Percentiles rank a stretch among this genome's conserved stretches.
These are phyloP conservation scores for Myopa testacea DNA, from an alignment of 2,888 invertebrate genomes.

Conservation along the genomic window DNA sequence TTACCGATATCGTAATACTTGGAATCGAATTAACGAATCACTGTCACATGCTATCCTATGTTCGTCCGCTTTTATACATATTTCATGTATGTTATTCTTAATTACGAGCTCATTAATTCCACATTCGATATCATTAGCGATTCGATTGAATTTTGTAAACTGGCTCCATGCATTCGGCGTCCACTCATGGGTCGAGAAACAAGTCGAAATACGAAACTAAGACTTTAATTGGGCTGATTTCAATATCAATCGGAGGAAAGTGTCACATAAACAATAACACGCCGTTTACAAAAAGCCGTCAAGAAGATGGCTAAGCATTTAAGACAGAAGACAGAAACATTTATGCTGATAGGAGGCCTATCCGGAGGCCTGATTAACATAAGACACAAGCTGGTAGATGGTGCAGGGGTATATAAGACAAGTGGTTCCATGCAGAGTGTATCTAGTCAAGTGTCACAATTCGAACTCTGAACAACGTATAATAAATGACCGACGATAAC, in stretches of 20 bases:
- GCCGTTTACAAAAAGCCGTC: background rate
- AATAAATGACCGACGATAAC: background rate
- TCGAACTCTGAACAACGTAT: slow-evolving; percentile 17
- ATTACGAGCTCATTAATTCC: slow-evolving; percentile 9
- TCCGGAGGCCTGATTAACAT: slow-evolving; percentile 7
- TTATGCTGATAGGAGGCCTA: background rate
- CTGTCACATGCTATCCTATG: too few species aligned
- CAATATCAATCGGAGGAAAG: slow-evolving; percentile 14
- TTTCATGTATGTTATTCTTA: background rate
- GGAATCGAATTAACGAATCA: too few species aligned
- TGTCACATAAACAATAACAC: slow-evolving; percentile 27
- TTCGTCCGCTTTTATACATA: background rate
- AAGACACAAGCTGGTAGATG: slow-evolving; percentile 24
- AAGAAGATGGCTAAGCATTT: background rate
- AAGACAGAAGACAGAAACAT: too few species aligned
- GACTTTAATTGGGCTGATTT: background rate
- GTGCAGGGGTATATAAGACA: slow-evolving; percentile 55
- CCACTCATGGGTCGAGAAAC: slow-evolving; percentile 33
- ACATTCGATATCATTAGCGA: background rate
- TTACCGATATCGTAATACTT: background rate
- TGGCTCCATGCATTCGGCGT: background rate
- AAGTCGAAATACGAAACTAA: background rate
- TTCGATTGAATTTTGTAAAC: background rate
- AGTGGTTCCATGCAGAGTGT: slow-evolving; percentile 55
- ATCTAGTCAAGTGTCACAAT: slow-evolving; percentile 51